Percentiles rank a stretch among this genome's conserved stretches.
Evolutionary conservation across 2,113 vertebrate genomes (phyloP).

Genomic region (Baryphthengus martii): DNA sequence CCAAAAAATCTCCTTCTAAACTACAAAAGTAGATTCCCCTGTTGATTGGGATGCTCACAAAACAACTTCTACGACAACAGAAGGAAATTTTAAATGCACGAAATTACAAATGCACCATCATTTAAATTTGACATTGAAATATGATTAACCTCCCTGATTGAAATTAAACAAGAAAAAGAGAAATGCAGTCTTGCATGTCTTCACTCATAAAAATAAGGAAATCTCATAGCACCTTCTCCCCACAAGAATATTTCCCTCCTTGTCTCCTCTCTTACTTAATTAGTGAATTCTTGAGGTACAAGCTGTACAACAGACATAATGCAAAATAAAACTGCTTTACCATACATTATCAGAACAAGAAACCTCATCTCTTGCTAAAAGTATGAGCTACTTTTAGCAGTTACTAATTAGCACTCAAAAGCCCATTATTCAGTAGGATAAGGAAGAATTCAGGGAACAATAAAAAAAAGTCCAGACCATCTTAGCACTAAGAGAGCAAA

Average conservation of each 20-base stretch:
- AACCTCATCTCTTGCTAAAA: not conserved
- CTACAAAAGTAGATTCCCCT: not conserved
- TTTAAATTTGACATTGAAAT: not conserved
- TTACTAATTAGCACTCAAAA: not conserved
- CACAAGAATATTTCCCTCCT: not conserved
- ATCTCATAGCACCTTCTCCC: not conserved
- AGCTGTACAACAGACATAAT: not conserved
- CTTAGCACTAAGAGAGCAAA: not conserved
- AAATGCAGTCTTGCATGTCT: not conserved
- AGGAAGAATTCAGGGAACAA: not conserved
- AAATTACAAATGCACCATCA: not conserved
- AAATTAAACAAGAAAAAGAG: constrained; percentile 12
- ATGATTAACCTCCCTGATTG: not conserved
- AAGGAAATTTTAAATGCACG: not conserved
- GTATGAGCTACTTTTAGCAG: not conserved
- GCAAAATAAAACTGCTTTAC: not conserved
- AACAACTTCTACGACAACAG: not conserved
- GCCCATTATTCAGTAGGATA: not conserved
- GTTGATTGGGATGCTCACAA: not conserved
- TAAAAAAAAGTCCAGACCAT: not conserved
- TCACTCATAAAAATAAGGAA: constrained; percentile 3
- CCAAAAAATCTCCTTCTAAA: not conserved
- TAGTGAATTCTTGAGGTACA: not conserved
- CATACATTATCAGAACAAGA: not conserved
- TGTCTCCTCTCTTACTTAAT: not conserved